Evolutionary conservation across 2,888 invertebrate genomes (phyloP).

Genomic region (Lepas anatifera): DNA sequence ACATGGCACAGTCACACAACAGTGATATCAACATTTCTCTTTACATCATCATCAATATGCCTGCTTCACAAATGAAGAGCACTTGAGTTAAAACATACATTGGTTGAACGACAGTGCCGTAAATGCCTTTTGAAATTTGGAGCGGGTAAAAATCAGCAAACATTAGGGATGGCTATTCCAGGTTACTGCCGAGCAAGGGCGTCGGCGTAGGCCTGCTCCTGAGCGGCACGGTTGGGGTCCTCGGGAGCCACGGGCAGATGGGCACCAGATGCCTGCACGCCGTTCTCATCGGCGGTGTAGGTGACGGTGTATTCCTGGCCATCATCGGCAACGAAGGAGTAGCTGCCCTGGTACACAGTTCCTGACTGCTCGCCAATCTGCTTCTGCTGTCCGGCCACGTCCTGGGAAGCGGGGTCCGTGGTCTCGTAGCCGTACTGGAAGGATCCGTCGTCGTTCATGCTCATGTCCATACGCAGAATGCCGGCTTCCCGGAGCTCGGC

Average conservation of each 20-base stretch:
- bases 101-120: too few relatives aligned
- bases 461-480: slow-evolving; percentile 14
- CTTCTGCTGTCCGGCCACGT: slow-evolving; percentile 1
- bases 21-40: too few relatives aligned
- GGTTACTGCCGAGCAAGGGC: too few relatives aligned
- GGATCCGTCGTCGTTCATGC: slow-evolving; percentile 19
- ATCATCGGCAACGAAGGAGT: background rate
- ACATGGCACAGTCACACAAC: too few relatives aligned
- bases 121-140: too few relatives aligned
- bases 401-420: background rate
- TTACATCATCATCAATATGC: too few relatives aligned
- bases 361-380: slow-evolving; percentile 2
- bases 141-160: too few relatives aligned
- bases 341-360: background rate
- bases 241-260: background rate
- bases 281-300: slow-evolving; percentile 7
- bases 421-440: slow-evolving; percentile 22
- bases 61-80: too few relatives aligned
- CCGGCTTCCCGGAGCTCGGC: background rate
- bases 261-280: background rate
- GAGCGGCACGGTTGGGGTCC: background rate
- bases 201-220: background rate
- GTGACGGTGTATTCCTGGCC: background rate
- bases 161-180: too few relatives aligned
- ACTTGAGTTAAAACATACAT: too few relatives aligned